Evolutionary conservation across 2,888 invertebrate species (phyloP).

Genomic region (Ectemnius continuus): DNA sequence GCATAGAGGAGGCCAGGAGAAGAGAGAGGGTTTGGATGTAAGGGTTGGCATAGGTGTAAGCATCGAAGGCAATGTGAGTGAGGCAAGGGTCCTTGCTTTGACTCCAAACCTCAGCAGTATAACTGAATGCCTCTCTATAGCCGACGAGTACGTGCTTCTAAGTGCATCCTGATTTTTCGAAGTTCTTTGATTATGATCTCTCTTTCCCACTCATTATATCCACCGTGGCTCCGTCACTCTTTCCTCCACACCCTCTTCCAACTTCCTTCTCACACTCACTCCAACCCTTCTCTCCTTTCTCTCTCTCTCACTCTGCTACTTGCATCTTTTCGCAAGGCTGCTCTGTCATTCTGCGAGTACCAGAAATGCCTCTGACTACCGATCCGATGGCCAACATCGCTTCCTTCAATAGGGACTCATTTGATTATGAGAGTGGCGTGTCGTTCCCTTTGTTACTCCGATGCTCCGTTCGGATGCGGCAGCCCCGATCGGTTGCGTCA

Average conservation of each 20-base stretch:
- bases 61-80: constrained; percentile 62
- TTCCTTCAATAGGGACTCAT: too few species aligned
- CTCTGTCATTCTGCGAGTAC: too few species aligned
- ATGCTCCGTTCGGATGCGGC: too few species aligned
- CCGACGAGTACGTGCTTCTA: constrained; percentile 71
- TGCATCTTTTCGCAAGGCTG: too few species aligned
- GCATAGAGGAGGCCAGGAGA: constrained; percentile 8
- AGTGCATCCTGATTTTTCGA: constrained; percentile 66
- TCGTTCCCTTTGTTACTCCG: too few species aligned
- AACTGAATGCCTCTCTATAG: constrained; percentile 73
- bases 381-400: too few species aligned
- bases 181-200: constrained; percentile 52
- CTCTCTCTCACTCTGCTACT: background rate
- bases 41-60: constrained; percentile 48
- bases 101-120: constrained; percentile 69
- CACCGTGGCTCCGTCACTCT: background rate
- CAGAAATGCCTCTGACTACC: too few species aligned
- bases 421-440: too few species aligned
- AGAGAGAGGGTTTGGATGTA: constrained; percentile 27
- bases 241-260: background rate
- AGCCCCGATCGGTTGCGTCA: too few species aligned
- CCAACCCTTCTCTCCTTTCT: constrained; percentile 11
- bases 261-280: constrained; percentile 8
- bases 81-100: constrained; percentile 76
- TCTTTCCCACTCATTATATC: constrained; percentile 21